A percentile compares a stretch with the other conserved stretches of the same genome.
phyloP scores from a whole-genome alignment of 2,797 vertebrate species.

The Lutjanus argentimaculatus region DNA sequence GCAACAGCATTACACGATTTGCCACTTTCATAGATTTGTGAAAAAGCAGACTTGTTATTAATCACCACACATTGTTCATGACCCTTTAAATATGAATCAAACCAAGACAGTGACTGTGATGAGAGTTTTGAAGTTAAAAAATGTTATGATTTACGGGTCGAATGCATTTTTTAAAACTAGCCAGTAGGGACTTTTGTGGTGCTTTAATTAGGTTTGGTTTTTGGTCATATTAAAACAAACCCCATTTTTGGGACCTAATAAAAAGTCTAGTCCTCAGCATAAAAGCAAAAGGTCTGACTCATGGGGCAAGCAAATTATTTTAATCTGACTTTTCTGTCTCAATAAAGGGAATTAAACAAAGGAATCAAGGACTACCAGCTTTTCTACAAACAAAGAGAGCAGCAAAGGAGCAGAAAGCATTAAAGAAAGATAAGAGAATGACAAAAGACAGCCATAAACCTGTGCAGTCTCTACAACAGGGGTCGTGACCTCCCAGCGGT shows the following conservation, averaged over 20 bases:
- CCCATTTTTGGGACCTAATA: not conserved
- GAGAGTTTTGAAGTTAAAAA: too few species aligned
- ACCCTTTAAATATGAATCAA: too few species aligned
- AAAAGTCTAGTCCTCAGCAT: not conserved
- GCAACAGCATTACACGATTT: too few species aligned
- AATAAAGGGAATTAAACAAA: not conserved
- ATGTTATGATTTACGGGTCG: too few species aligned
- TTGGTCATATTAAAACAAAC: not conserved
- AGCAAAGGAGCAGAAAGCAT: conserved; percentile 8
- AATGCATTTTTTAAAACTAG: too few species aligned
- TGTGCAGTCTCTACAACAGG: conserved; percentile 18
- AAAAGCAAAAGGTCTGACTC: not conserved
- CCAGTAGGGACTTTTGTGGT: too few species aligned
- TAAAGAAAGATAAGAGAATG: conserved; percentile 31
- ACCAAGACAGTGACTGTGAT: too few species aligned
- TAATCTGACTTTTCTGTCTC: not conserved
- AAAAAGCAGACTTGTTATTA: too few species aligned
- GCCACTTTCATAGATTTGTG: too few species aligned
- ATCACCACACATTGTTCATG: too few species aligned
- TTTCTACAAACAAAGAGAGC: conserved; percentile 1
- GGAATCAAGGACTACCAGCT: not conserved
- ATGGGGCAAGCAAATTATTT: not conserved
- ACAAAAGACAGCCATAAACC: conserved; percentile 41
- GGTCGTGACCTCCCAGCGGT: conserved; percentile 49
- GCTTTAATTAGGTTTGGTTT: conserved; percentile 1